Conservation (phyloP, 1,140 invertebrate genomes). For the Battus philenor region DNA sequence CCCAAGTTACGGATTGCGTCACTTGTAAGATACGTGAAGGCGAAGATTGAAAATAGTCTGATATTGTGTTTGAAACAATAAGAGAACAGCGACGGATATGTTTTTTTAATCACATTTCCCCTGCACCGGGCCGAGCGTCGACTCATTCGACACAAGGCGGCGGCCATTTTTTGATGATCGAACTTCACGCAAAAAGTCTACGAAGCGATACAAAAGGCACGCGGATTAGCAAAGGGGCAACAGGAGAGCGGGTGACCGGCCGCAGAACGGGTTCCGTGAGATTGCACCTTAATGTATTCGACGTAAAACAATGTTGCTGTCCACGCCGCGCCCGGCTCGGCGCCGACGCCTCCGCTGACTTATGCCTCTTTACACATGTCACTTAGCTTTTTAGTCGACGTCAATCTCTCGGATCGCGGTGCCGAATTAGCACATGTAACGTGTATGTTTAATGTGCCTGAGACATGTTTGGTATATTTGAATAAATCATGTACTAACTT, state of each 20-base stretch:
- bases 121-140: slow-evolving; percentile 23
- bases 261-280: slow-evolving; percentile 50
- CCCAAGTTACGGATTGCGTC: no score
- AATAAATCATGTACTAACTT: no score
- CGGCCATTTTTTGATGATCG: slow-evolving; percentile 46
- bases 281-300: slow-evolving; percentile 54
- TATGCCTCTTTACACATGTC: slow-evolving; percentile 41
- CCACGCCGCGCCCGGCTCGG: slow-evolving; percentile 25
- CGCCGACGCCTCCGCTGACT: slow-evolving; percentile 35
- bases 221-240: slow-evolving; percentile 56
- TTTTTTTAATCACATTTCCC: slow-evolving; percentile 38
- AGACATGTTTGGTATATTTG: no score
- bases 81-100: slow-evolving; percentile 8
- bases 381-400: slow-evolving; percentile 18
- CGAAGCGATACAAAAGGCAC: slow-evolving; percentile 39
- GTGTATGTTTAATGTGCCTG: no score
- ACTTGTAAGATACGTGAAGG: slow-evolving; percentile 10
- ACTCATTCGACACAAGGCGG: slow-evolving; percentile 44
- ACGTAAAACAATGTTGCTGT: slow-evolving; percentile 28
- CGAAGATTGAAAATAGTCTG: slow-evolving; percentile 7
- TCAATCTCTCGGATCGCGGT: no score
- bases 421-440: no score
- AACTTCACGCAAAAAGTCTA: slow-evolving; percentile 47
- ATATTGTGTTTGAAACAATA: slow-evolving; percentile 14
- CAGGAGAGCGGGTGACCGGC: slow-evolving; percentile 35